phyloP scores from a whole-genome alignment of 2,888 invertebrate species.

The Spilarctia lutea region DNA sequence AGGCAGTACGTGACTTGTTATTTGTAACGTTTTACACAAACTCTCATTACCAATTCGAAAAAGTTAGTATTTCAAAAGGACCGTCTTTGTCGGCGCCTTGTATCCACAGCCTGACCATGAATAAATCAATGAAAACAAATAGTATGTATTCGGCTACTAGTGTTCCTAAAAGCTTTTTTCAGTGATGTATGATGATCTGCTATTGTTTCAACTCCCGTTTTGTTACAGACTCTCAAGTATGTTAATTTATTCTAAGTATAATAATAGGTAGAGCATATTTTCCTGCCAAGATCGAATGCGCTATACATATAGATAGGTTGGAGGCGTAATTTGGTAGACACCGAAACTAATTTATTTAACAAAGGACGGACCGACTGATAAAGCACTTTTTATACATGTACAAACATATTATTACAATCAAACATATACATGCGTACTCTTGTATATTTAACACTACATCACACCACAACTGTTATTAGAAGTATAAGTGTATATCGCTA shows the following conservation, averaged over 20 bases:
- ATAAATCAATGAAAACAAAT: constrained; percentile 87
- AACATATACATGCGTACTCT: constrained; percentile 49
- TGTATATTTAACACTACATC: constrained; percentile 16
- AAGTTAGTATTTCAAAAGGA: constrained; percentile 75
- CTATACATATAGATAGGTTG: constrained; percentile 82
- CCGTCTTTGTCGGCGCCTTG: constrained; percentile 81
- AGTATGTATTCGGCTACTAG: constrained; percentile 84
- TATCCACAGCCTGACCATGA: constrained; percentile 81
- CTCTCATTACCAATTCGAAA: constrained; percentile 82
- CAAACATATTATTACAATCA: constrained; percentile 77
- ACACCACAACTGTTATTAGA: constrained; percentile 4
- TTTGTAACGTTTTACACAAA: constrained; percentile 73
- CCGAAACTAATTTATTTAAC: constrained; percentile 87
- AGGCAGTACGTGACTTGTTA: constrained; percentile 73
- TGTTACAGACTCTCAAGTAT: constrained; percentile 75
- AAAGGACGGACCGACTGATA: constrained; percentile 85
- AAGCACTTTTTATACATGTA: constrained; percentile 83
- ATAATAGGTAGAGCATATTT: constrained; percentile 85
- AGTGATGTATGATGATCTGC: constrained; percentile 78
- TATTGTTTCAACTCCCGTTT: constrained; percentile 81
- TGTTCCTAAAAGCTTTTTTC: constrained; percentile 80
- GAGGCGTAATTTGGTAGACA: constrained; percentile 87
- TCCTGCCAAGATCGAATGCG: constrained; percentile 76
- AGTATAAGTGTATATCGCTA: neutral
- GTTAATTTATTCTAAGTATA: constrained; percentile 79